phyloP scores from a whole-genome alignment of 2,888 invertebrate genomes.

The Ephialtes manifestator region DNA sequence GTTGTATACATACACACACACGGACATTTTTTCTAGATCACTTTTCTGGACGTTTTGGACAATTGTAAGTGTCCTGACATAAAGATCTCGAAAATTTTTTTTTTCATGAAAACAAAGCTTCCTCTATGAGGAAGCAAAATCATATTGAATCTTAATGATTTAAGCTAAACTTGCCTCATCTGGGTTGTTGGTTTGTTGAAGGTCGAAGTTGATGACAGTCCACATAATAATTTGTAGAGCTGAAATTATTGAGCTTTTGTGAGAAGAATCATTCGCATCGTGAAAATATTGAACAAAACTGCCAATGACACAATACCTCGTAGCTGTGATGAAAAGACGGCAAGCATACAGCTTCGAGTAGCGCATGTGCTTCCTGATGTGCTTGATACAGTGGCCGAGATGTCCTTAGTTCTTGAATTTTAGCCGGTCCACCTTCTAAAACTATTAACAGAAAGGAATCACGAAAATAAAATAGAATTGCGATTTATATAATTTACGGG shows the following conservation, averaged over 20 bases:
- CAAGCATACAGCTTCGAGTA: slow-evolving; percentile 91
- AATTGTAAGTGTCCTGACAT: too few species aligned
- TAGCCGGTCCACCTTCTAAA: slow-evolving; percentile 88
- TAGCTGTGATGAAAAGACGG: slow-evolving; percentile 94
- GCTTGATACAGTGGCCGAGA: slow-evolving; percentile 93
- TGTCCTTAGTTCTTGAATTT: slow-evolving; percentile 91
- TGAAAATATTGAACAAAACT: background rate
- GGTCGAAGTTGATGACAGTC: slow-evolving; percentile 88
- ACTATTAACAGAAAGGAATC: slow-evolving; percentile 80
- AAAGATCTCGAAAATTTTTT: too few species aligned
- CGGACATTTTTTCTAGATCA: too few species aligned
- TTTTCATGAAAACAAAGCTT: too few species aligned
- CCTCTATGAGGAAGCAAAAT: background rate
- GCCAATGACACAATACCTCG: slow-evolving; percentile 87
- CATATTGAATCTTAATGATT: background rate
- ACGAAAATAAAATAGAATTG: slow-evolving; percentile 65
- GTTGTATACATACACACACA: too few species aligned
- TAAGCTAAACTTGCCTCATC: slow-evolving; percentile 86
- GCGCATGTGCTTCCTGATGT: slow-evolving; percentile 92
- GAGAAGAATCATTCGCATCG: background rate
- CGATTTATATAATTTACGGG: slow-evolving; percentile 1
- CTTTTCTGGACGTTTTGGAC: too few species aligned
- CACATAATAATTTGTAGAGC: slow-evolving; percentile 92
- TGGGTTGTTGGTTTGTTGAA: slow-evolving; percentile 87
- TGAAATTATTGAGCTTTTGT: slow-evolving; percentile 83